A percentile compares a stretch with the other conserved stretches of the same genome.
phyloP scores from a whole-genome alignment of 1,140 invertebrate genomes.

The Sarcophaga bullata region DNA sequence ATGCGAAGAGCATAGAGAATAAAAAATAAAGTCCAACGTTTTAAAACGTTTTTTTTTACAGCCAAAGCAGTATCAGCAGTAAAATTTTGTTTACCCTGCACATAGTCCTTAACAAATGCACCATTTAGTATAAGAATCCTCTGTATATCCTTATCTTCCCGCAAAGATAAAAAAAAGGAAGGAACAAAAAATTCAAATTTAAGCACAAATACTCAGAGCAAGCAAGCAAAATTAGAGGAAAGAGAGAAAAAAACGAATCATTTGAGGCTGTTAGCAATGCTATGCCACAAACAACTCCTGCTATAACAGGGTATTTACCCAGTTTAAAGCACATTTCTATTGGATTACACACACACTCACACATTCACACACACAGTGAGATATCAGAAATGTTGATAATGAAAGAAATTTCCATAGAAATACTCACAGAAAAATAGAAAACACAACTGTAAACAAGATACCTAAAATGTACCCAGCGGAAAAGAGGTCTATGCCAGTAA shows the following conservation, averaged over 20 bases:
- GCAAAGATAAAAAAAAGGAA: not conserved
- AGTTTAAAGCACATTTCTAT: no score
- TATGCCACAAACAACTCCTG: not conserved
- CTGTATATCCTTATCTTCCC: not conserved
- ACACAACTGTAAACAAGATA: no score
- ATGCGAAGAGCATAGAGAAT: no score
- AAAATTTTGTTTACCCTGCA: constrained; percentile 5
- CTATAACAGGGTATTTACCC: no score
- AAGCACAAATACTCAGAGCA: no score
- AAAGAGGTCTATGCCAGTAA: not conserved
- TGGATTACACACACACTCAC: no score
- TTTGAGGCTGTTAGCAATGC: not conserved
- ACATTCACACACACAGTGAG: no score
- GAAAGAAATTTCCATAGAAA: no score
- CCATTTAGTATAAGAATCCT: not conserved
- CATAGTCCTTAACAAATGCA: not conserved
- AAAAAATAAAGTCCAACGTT: no score
- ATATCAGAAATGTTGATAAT: no score
- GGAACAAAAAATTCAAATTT: not conserved
- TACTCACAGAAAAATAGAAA: no score
- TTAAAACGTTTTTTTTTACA: no score
- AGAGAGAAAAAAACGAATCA: not conserved
- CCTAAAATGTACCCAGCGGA: not conserved
- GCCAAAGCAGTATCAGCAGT: not conserved
- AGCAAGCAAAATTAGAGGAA: not conserved